Percentiles rank a stretch among this genome's conserved stretches.
These are phyloP conservation scores for Theristicus caerulescens DNA, from an alignment of 2,113 vertebrate species.

Conservation along the genomic window DNA sequence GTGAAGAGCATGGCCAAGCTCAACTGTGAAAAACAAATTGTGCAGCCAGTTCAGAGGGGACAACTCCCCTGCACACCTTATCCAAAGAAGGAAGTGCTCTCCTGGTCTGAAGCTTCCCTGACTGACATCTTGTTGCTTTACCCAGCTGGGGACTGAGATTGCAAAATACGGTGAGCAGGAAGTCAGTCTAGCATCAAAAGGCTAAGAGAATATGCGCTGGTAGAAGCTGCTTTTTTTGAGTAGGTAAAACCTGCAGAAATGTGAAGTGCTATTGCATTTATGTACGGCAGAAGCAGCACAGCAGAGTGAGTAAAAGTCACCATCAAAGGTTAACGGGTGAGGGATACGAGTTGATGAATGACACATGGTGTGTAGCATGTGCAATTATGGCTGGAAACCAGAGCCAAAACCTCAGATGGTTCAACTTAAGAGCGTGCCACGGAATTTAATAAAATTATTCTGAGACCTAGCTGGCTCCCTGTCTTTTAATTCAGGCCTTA, in stretches of 20 bases:
- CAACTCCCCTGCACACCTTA: neutral
- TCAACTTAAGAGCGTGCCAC: neutral
- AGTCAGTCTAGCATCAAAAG: neutral
- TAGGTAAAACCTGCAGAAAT: neutral
- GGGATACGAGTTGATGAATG: neutral
- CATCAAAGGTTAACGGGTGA: neutral
- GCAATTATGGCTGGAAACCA: neutral
- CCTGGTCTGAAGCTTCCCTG: neutral
- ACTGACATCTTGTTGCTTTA: neutral
- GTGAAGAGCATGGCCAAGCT: neutral
- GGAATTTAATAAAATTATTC: neutral
- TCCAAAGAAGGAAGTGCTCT: neutral
- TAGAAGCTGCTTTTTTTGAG: neutral
- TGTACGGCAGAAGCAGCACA: neutral
- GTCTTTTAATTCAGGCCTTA: neutral
- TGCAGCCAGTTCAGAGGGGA: neutral
- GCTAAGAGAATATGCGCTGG: neutral
- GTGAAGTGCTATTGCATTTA: neutral
- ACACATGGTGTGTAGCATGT: neutral
- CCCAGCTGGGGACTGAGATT: neutral
- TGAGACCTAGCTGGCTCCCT: neutral
- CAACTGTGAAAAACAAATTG: neutral
- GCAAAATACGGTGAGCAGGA: neutral
- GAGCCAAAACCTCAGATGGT: neutral
- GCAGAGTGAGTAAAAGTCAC: neutral